phyloP scores from a whole-genome alignment of 2,797 vertebrate genomes.

The Leptatherina wallacei region DNA sequence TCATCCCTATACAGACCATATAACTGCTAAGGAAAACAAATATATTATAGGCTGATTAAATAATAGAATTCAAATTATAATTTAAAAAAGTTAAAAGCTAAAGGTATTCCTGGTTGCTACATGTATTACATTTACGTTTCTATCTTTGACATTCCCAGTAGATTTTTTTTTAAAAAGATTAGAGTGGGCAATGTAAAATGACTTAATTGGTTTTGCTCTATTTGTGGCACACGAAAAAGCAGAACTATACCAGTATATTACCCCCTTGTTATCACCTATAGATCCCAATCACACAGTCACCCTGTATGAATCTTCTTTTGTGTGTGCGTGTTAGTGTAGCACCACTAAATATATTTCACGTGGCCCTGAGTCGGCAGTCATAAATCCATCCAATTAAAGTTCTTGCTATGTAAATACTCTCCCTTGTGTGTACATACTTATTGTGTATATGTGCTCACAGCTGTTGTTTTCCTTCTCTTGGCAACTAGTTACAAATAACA shows the following conservation, averaged over 20 bases:
- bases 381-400: no score
- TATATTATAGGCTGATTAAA: not conserved
- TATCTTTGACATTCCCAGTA: slow-evolving; percentile 6
- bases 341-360: no score
- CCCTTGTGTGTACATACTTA: not conserved
- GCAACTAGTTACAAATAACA: not conserved
- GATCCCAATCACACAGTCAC: slow-evolving; percentile 70
- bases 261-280: slow-evolving; percentile 76
- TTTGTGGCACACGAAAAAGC: slow-evolving; percentile 27
- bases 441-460: not conserved
- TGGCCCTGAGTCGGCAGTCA: not conserved
- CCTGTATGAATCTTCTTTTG: slow-evolving; percentile 42
- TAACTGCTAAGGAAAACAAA: slow-evolving; percentile 6
- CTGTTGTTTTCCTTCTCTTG: no score
- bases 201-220: slow-evolving; percentile 35
- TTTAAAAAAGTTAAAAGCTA: not conserved
- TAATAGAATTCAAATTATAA: not conserved
- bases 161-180: slow-evolving; percentile 11
- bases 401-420: not conserved
- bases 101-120: not conserved
- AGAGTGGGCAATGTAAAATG: slow-evolving; percentile 16
- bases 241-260: slow-evolving; percentile 79
- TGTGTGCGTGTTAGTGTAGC: not conserved
- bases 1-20: slow-evolving; percentile 8
- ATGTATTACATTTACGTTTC: not conserved